These are phyloP conservation scores for Drosophila fungiperda DNA, from an alignment of 2,888 invertebrate genomes.

Conservation along the genomic window DNA sequence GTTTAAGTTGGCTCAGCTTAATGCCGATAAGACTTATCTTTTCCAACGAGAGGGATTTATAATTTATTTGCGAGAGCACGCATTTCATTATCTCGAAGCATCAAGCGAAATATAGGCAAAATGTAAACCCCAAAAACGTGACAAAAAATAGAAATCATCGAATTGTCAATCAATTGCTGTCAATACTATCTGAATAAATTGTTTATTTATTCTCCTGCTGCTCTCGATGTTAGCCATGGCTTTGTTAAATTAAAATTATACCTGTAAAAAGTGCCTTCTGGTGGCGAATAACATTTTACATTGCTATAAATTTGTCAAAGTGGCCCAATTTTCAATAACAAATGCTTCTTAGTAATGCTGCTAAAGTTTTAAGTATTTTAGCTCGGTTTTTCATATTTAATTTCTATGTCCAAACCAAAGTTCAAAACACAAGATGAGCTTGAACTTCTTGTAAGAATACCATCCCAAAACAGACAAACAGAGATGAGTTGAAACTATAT, in stretches of 20 bases:
- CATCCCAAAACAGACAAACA: not conserved
- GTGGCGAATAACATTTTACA: too few relatives aligned
- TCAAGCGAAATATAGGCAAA: not conserved
- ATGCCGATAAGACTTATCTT: slow-evolving; percentile 3
- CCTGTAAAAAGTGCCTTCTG: too few relatives aligned
- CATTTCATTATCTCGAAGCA: slow-evolving; percentile 6
- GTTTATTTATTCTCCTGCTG: not conserved
- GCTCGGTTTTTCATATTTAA: too few relatives aligned
- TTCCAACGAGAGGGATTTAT: not conserved
- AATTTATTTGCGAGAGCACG: slow-evolving; percentile 14
- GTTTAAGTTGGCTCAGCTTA: not conserved
- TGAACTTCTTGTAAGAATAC: not conserved
- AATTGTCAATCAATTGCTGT: not conserved
- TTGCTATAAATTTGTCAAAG: too few relatives aligned
- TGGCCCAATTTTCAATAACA: too few relatives aligned
- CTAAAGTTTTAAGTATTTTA: too few relatives aligned
- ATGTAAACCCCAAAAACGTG: slow-evolving; percentile 6
- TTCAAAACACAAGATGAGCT: not conserved
- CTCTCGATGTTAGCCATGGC: slow-evolving; percentile 27
- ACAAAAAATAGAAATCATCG: slow-evolving; percentile 7
- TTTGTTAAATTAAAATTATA: not conserved
- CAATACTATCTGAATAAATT: not conserved
- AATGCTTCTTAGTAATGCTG: too few relatives aligned
- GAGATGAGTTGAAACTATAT: not conserved
- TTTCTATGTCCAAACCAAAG: too few relatives aligned